These are phyloP conservation scores for Neocloeon triangulifer DNA, from an alignment of 1,140 invertebrate species.

Conservation along the genomic window DNA sequence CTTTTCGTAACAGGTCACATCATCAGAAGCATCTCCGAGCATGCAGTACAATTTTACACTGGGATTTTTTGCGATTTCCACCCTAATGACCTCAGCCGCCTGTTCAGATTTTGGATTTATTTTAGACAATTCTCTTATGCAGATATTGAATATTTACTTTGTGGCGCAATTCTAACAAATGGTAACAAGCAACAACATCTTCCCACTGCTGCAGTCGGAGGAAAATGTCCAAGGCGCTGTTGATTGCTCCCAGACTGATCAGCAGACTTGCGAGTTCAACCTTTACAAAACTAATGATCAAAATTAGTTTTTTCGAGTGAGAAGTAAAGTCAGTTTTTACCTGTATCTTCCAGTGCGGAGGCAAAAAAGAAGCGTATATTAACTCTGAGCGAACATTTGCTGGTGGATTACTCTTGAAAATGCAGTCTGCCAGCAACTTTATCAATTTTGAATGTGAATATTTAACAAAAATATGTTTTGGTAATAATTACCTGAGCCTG, in stretches of 20 bases:
- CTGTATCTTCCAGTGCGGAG: background rate
- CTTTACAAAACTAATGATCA: constrained; percentile 10
- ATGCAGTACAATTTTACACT: constrained; percentile 75
- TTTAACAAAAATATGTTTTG: too few species aligned
- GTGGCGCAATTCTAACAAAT: constrained; percentile 52
- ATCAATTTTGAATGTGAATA: constrained; percentile 1
- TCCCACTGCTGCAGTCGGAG: constrained; percentile 70
- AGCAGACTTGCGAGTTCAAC: constrained; percentile 55
- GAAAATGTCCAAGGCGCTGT: constrained; percentile 70
- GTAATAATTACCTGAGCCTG: constrained; percentile 44
- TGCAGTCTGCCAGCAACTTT: background rate
- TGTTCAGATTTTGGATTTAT: too few species aligned
- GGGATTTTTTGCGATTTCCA: constrained; percentile 55
- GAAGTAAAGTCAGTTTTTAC: background rate
- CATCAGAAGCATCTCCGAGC: constrained; percentile 43
- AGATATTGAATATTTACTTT: too few species aligned
- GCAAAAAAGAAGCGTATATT: background rate
- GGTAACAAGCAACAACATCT: constrained; percentile 78
- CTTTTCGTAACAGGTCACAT: constrained; percentile 50
- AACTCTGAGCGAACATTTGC: background rate
- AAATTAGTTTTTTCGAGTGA: background rate
- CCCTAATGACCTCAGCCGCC: constrained; percentile 69
- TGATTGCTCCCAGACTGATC: constrained; percentile 54
- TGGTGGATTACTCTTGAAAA: background rate
- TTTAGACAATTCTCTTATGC: too few species aligned